phyloP scores from a whole-genome alignment of 2,113 vertebrate species.

The Osmerus eperlanus region DNA sequence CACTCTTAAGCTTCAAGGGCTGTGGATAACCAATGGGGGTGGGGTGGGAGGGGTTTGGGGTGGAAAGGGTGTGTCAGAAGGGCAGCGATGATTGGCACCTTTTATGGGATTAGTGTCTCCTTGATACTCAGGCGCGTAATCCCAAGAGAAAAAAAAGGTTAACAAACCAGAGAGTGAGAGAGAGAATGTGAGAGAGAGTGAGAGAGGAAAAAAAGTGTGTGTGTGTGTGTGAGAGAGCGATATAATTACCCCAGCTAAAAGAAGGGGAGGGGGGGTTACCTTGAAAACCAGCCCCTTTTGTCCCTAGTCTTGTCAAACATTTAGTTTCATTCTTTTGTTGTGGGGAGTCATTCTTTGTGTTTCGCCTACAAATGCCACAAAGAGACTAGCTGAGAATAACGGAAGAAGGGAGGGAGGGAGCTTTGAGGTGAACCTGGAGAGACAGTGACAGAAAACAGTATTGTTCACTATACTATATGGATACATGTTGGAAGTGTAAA shows the following conservation, averaged over 20 bases:
- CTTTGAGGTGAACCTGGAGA: neutral
- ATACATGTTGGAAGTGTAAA: neutral
- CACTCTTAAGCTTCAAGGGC: neutral
- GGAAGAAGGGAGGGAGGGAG: neutral
- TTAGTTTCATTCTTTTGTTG: conserved; percentile 58
- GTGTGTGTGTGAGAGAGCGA: neutral
- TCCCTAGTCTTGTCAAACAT: conserved; percentile 61
- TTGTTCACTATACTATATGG: conserved; percentile 15
- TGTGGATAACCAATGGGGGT: neutral
- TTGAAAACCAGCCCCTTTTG: conserved; percentile 62
- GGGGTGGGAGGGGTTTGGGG: conserved; percentile 30
- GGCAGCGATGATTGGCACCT: conserved; percentile 58
- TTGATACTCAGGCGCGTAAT: conserved; percentile 70
- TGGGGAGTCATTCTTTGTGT: conserved; percentile 50
- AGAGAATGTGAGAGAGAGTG: conserved; percentile 35
- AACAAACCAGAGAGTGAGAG: conserved; percentile 55
- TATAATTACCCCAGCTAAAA: neutral
- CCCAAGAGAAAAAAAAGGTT: conserved; percentile 58
- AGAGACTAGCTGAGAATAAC: conserved; percentile 9
- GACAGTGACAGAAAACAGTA: conserved; percentile 3
- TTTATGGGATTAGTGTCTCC: conserved; percentile 70
- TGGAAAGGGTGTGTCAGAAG: conserved; percentile 37
- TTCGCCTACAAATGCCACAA: conserved; percentile 44
- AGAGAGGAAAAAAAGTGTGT: neutral
- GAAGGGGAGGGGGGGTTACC: conserved; percentile 31